phyloP scores from a whole-genome alignment of 2,113 vertebrate genomes.

The Lamprologus tigripictilis region DNA sequence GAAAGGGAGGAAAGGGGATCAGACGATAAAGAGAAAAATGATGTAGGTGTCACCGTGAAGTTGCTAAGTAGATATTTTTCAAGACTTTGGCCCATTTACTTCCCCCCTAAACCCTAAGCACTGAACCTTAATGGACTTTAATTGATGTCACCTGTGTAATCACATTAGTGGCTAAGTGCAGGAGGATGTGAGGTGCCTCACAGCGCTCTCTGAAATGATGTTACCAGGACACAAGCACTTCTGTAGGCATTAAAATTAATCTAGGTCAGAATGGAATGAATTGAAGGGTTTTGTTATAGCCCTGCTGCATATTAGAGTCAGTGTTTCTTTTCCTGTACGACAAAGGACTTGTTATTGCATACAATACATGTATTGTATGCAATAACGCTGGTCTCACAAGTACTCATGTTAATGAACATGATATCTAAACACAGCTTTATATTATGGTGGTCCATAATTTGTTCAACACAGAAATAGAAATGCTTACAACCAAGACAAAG shows the following conservation, averaged over 20 bases:
- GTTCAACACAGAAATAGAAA: not conserved
- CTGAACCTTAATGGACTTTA: slow-evolving; percentile 1
- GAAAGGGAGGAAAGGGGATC: not conserved
- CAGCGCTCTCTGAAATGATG: not conserved
- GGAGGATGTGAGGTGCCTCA: not conserved
- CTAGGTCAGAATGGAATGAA: not conserved
- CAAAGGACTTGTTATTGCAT: not conserved
- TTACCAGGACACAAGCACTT: not conserved
- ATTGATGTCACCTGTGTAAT: not conserved
- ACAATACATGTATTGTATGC: not conserved
- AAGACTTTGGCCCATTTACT: not conserved
- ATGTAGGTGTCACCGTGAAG: not conserved
- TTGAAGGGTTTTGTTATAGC: not conserved
- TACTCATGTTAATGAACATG: not conserved
- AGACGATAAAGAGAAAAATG: not conserved
- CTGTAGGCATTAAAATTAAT: not conserved
- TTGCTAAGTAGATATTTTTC: not conserved
- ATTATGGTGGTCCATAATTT: not conserved
- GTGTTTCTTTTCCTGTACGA: not conserved
- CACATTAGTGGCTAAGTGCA: not conserved
- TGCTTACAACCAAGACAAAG: not conserved
- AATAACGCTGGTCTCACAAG: not conserved
- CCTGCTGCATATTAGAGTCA: not conserved
- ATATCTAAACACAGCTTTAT: not conserved
- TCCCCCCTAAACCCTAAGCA: not conserved